Evolutionary conservation across 2,113 vertebrate genomes (phyloP).

Genomic region (Lonchura striata): DNA sequence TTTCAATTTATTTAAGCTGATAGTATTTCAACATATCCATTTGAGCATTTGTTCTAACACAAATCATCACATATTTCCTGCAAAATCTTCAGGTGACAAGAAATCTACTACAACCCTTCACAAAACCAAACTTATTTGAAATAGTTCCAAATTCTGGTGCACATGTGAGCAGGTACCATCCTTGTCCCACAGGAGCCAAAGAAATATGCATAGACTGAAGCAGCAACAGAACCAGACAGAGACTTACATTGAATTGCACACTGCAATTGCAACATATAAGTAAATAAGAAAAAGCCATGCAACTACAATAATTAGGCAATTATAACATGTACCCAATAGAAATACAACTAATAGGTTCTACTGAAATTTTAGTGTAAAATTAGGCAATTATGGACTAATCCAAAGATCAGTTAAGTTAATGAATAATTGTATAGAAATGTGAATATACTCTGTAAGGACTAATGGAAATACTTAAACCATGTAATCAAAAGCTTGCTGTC

Average conservation of each 20-base stretch:
- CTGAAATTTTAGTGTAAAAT: neutral
- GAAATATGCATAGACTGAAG: neutral
- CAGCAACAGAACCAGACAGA: neutral
- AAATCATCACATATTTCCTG: neutral
- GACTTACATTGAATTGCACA: neutral
- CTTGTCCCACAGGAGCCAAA: neutral
- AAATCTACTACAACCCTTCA: no score
- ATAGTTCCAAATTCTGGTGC: neutral
- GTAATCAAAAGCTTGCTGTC: neutral
- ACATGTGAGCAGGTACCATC: neutral
- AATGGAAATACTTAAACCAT: neutral
- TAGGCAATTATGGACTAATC: neutral
- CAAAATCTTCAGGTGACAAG: neutral
- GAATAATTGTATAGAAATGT: neutral
- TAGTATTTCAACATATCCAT: neutral
- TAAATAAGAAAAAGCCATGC: neutral
- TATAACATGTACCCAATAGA: neutral
- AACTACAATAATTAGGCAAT: neutral
- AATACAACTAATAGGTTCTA: neutral
- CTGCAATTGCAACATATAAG: neutral
- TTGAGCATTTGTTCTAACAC: neutral
- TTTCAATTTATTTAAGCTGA: neutral
- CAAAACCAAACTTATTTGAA: neutral
- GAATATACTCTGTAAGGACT: neutral
- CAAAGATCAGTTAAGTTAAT: neutral